These are phyloP conservation scores for Alfaro cultratus DNA, from an alignment of 2,797 vertebrate species.

Conservation along the genomic window DNA sequence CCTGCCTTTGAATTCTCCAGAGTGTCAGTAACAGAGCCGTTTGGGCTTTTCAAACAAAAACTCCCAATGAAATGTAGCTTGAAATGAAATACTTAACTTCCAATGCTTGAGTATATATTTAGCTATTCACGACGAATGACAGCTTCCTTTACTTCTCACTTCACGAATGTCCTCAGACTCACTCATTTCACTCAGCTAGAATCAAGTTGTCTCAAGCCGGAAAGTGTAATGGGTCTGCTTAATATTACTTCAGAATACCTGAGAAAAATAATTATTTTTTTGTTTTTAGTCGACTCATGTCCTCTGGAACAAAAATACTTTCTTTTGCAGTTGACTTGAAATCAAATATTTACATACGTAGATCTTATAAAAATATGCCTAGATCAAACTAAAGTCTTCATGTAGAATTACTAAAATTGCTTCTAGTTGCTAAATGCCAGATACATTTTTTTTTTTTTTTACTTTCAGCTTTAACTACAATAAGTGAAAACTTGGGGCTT, in stretches of 20 bases:
- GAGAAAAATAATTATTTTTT: conserved; percentile 5
- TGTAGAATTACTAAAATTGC: neutral
- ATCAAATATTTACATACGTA: neutral
- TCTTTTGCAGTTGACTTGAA: neutral
- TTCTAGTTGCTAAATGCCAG: neutral
- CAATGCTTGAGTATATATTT: neutral
- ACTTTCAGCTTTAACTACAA: neutral
- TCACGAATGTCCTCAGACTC: conserved; percentile 10
- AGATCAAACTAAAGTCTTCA: neutral
- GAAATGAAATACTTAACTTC: neutral
- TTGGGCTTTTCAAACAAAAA: neutral
- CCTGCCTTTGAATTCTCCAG: conserved; percentile 16
- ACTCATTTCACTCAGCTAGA: conserved; percentile 14
- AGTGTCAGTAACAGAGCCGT: neutral
- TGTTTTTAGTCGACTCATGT: conserved; percentile 9
- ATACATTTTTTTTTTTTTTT: neutral
- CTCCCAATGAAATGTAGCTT: neutral
- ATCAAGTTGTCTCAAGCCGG: conserved; percentile 42
- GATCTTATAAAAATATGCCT: neutral
- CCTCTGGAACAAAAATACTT: conserved; percentile 10
- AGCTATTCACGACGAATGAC: conserved; percentile 1
- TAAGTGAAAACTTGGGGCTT: neutral
- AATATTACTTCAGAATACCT: neutral
- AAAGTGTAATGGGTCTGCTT: conserved; percentile 24
- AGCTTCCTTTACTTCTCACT: conserved; percentile 1